Conservation (phyloP, 2,113 vertebrate species). For the Oncorhynchus tshawytscha region DNA sequence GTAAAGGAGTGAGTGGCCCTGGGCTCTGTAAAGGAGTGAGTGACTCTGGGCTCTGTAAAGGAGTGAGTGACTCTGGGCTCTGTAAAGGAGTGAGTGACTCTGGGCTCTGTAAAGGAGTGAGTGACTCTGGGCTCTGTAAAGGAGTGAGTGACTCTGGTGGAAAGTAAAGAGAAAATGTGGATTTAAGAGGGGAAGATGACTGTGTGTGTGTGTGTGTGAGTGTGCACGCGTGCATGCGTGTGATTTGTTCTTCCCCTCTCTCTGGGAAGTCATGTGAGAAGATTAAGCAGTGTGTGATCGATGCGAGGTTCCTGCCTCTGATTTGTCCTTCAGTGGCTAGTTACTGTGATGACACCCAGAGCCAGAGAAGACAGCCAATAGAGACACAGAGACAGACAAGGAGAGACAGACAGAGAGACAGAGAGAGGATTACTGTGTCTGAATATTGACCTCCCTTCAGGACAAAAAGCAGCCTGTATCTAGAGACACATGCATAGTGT, state of each 20-base stretch:
- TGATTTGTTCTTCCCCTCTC: not conserved
- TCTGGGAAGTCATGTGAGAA: slow-evolving; percentile 61
- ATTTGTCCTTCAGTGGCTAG: slow-evolving; percentile 39
- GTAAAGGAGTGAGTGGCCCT: too few relatives aligned
- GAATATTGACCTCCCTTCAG: slow-evolving; percentile 53
- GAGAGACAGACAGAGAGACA: too few relatives aligned
- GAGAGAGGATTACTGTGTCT: slow-evolving; percentile 42
- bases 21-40: too few relatives aligned
- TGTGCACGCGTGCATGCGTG: too few relatives aligned
- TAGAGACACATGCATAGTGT: slow-evolving; percentile 21
- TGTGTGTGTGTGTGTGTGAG: slow-evolving; percentile 36
- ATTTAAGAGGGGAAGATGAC: slow-evolving; percentile 37
- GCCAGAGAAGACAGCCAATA: not conserved
- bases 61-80: too few relatives aligned
- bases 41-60: too few relatives aligned
- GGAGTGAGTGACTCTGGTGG: not conserved
- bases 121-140: too few relatives aligned
- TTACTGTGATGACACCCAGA: slow-evolving; percentile 41
- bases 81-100: too few relatives aligned
- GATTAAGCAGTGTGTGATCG: slow-evolving; percentile 56
- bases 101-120: too few relatives aligned
- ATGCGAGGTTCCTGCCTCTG: slow-evolving; percentile 53
- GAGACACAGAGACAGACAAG: not conserved
- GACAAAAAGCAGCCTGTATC: slow-evolving; percentile 41
- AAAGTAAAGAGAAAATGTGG: slow-evolving; percentile 22